These are phyloP conservation scores for Propithecus perrieri DNA, from an alignment of 2,797 vertebrate genomes.

Conservation along the genomic window DNA sequence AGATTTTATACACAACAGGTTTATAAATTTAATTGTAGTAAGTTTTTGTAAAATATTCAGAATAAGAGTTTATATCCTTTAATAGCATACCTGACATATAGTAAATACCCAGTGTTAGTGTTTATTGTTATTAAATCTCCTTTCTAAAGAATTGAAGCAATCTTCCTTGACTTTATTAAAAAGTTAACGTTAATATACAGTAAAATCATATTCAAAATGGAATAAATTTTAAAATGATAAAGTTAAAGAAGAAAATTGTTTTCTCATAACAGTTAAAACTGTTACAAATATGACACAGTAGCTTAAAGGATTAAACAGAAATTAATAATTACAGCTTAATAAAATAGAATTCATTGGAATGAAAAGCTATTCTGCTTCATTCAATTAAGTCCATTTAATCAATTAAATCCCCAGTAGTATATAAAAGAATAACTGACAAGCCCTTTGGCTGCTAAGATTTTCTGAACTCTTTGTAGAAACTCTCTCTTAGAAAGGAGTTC, in stretches of 20 bases:
- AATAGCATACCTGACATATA: background rate
- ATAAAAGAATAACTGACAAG: background rate
- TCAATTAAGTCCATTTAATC: conserved; percentile 48
- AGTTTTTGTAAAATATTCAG: conserved; percentile 40
- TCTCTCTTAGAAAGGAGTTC: background rate
- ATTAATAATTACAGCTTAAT: conserved; percentile 26
- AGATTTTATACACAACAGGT: background rate
- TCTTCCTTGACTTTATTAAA: background rate
- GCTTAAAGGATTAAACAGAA: background rate
- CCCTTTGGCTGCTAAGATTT: background rate
- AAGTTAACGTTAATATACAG: background rate
- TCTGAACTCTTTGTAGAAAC: background rate
- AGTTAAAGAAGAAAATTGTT: background rate
- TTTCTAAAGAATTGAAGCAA: background rate
- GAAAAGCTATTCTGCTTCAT: conserved; percentile 38
- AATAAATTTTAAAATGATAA: conserved; percentile 7
- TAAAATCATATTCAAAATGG: background rate
- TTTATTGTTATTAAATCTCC: background rate
- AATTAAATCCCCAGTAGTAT: background rate
- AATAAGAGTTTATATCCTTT: background rate
- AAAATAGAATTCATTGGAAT: conserved; percentile 38
- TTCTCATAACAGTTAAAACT: conserved; percentile 21
- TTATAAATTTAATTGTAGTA: background rate
- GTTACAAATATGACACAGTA: background rate
- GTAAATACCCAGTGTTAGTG: background rate